Conservation (phyloP, 1,140 invertebrate species). For the Leptoteleia sp. region DNA sequence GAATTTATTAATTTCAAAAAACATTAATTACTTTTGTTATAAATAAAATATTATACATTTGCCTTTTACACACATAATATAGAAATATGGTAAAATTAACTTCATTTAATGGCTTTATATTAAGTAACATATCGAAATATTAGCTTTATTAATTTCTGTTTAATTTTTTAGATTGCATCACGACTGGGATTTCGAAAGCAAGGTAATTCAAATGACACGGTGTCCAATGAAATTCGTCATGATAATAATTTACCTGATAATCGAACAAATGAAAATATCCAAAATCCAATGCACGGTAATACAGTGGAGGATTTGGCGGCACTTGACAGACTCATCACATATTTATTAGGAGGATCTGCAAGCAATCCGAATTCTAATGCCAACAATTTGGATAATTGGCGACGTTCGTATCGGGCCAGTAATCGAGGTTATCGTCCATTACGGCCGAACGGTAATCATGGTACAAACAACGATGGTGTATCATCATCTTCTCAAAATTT, state of each 20-base stretch:
- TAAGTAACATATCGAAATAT: too few relatives aligned
- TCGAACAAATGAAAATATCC: slow-evolving; percentile 39
- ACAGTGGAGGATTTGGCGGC: slow-evolving; percentile 74
- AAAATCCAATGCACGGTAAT: slow-evolving; percentile 60
- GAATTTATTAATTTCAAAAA: too few relatives aligned
- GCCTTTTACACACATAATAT: too few relatives aligned
- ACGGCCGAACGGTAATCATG: slow-evolving; percentile 55
- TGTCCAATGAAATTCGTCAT: slow-evolving; percentile 17
- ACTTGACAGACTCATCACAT: slow-evolving; percentile 73
- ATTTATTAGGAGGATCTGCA: slow-evolving; percentile 72
- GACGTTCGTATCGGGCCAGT: slow-evolving; percentile 72
- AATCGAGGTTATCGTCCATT: slow-evolving; percentile 73
- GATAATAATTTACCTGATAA: slow-evolving; percentile 18
- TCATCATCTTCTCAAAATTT: slow-evolving; percentile 24
- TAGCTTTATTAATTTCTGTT: too few relatives aligned
- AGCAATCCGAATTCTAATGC: slow-evolving; percentile 16
- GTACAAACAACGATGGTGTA: slow-evolving; percentile 7
- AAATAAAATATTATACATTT: too few relatives aligned
- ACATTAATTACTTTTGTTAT: too few relatives aligned
- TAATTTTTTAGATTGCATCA: slow-evolving; percentile 84
- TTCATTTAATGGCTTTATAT: too few relatives aligned
- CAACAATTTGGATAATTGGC: slow-evolving; percentile 73
- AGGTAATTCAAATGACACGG: slow-evolving; percentile 15
- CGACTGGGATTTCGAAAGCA: slow-evolving; percentile 61
- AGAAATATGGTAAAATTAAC: too few relatives aligned